phyloP scores from a whole-genome alignment of 1,140 invertebrate species.

The Panagrolaimus sp. region DNA sequence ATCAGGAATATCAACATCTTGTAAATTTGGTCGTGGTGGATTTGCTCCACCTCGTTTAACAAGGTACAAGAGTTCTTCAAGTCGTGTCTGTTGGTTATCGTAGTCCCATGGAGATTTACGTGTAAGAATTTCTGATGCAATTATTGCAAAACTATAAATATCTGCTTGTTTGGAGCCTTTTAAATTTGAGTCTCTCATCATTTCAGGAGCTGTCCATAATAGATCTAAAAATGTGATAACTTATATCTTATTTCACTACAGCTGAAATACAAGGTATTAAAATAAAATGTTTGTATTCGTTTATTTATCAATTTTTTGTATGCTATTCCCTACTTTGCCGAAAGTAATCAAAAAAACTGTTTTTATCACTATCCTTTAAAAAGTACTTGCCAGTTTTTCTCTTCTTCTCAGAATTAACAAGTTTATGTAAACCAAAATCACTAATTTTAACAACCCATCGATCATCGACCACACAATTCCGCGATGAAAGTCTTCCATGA shows the following conservation, averaged over 20 bases:
- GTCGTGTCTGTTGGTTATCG: conserved; percentile 30
- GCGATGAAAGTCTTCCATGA: conserved; percentile 6
- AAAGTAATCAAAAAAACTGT: too few species aligned
- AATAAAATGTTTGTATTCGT: too few species aligned
- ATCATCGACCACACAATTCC: conserved; percentile 14
- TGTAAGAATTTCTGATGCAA: conserved; percentile 26
- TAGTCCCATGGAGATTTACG: conserved; percentile 62
- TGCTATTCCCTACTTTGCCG: too few species aligned
- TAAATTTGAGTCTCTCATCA: neutral
- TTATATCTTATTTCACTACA: too few species aligned
- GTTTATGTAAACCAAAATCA: neutral
- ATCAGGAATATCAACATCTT: neutral
- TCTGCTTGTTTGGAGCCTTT: neutral
- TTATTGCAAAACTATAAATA: conserved; percentile 14
- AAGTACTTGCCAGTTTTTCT: neutral
- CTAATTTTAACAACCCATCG: conserved; percentile 12
- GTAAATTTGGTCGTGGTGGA: neutral
- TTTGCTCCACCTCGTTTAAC: conserved; percentile 11
- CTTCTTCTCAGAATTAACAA: neutral
- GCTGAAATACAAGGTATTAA: too few species aligned
- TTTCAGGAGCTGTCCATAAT: conserved; percentile 5
- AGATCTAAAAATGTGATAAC: neutral
- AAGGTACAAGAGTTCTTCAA: conserved; percentile 23
- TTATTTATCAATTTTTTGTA: too few species aligned
- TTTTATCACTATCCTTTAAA: too few species aligned